A percentile compares a stretch with the other conserved stretches of the same genome.
Evolutionary conservation across 1,140 invertebrate genomes (phyloP).

Genomic region (Aphelenchoides besseyi): DNA sequence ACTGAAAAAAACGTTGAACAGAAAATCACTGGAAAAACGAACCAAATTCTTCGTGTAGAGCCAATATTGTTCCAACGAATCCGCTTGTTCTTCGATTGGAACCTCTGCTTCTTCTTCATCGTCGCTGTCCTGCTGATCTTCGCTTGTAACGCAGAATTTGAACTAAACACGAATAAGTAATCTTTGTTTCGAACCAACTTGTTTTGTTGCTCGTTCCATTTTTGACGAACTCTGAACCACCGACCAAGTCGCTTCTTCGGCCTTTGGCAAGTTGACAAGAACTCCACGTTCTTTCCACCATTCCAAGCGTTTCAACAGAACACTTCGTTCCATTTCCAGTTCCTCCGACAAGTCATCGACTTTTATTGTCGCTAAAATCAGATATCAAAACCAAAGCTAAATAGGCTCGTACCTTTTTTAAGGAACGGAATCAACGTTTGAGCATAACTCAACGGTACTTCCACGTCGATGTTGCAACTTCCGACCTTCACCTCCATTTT

Average conservation of each 20-base stretch:
- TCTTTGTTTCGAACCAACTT: too few species aligned
- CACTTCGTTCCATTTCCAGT: conserved; percentile 69
- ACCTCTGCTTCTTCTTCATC: conserved; percentile 69
- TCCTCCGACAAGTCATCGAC: conserved; percentile 27
- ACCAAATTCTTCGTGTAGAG: conserved; percentile 54
- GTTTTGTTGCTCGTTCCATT: background rate
- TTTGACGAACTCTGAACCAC: conserved; percentile 72
- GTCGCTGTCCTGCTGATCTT: conserved; percentile 68
- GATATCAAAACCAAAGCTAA: too few species aligned
- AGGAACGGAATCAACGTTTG: conserved; percentile 92
- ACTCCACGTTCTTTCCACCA: conserved; percentile 67
- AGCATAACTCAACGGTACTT: conserved; percentile 85
- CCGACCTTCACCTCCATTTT: conserved; percentile 81
- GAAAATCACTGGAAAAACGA: conserved; percentile 68
- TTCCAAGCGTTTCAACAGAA: conserved; percentile 76
- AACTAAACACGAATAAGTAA: too few species aligned
- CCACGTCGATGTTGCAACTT: conserved; percentile 78
- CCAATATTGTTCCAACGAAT: conserved; percentile 86
- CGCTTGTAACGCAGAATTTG: too few species aligned
- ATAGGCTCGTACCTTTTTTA: conserved; percentile 71
- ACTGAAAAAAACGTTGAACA: conserved; percentile 22
- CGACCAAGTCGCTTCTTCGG: conserved; percentile 28
- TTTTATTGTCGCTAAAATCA: conserved; percentile 35
- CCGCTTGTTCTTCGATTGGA: conserved; percentile 84
- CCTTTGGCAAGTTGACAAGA: background rate